These are phyloP conservation scores for Altica lythri DNA, from an alignment of 2,888 invertebrate genomes.

Conservation along the genomic window DNA sequence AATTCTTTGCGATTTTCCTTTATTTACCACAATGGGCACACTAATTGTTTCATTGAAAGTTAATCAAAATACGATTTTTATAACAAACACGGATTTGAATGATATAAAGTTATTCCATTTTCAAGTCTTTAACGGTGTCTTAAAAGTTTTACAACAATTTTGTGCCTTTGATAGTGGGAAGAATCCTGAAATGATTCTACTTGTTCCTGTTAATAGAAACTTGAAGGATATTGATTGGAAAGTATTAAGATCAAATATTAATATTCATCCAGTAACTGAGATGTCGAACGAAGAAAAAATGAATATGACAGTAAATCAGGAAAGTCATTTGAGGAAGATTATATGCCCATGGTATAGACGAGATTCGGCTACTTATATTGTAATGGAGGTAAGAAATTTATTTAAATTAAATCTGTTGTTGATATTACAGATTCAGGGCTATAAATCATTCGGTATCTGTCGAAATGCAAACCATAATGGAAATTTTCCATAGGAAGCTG, in stretches of 20 bases:
- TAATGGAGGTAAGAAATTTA: constrained; percentile 63
- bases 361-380: constrained; percentile 61
- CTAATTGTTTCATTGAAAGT: constrained; percentile 60
- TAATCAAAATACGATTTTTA: constrained; percentile 58
- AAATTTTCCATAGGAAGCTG: too few relatives aligned
- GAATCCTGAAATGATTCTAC: constrained; percentile 57
- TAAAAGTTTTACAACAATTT: constrained; percentile 66
- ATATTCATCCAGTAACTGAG: constrained; percentile 54
- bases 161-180: constrained; percentile 62
- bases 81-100: constrained; percentile 60
- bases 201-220: constrained; percentile 57
- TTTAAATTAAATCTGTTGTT: background rate
- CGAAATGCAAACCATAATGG: too few relatives aligned
- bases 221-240: constrained; percentile 65
- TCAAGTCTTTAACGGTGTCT: constrained; percentile 73
- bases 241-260: constrained; percentile 59
- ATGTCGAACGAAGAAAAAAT: constrained; percentile 60
- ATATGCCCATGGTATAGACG: constrained; percentile 83
- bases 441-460: too few relatives aligned
- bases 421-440: too few relatives aligned
- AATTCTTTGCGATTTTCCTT: constrained; percentile 69
- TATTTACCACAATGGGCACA: constrained; percentile 72
- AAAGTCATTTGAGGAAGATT: constrained; percentile 72
- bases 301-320: constrained; percentile 60
- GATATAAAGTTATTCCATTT: constrained; percentile 69